A percentile compares a stretch with the other conserved stretches of the same genome.
Evolutionary conservation across 64 coral and sea anemone species (phyloP).

Genomic region (Pocillopora verrucosa): DNA sequence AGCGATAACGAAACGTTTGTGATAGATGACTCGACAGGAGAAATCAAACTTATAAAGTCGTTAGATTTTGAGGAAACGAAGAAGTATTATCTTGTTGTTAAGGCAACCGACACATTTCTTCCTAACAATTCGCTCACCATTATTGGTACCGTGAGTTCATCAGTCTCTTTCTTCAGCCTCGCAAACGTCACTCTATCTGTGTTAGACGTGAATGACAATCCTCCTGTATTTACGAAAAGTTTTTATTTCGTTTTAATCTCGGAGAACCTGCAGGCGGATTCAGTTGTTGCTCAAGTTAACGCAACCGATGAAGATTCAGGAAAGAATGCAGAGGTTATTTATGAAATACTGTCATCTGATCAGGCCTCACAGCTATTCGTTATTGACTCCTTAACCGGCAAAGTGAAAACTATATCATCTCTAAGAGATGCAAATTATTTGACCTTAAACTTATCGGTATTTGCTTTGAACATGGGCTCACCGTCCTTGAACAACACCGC

Average conservation of each 20-base stretch:
- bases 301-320: slow-evolving; percentile 59
- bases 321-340: slow-evolving; percentile 30
- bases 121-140: background rate
- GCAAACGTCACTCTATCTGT: slow-evolving; percentile 40
- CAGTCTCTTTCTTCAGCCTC: slow-evolving; percentile 39
- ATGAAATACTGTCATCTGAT: background rate
- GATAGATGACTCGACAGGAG: slow-evolving; percentile 45
- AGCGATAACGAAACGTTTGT: slow-evolving; percentile 35
- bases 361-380: slow-evolving; percentile 14
- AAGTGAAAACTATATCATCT: slow-evolving; percentile 37
- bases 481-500: slow-evolving; percentile 33
- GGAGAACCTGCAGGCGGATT: slow-evolving; percentile 38
- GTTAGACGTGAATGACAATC: slow-evolving; percentile 58
- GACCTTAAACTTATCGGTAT: slow-evolving; percentile 20
- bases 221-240: slow-evolving; percentile 22
- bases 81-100: slow-evolving; percentile 39
- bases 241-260: slow-evolving; percentile 33
- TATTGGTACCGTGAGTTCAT: background rate
- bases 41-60: slow-evolving; percentile 26
- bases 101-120: slow-evolving; percentile 50
- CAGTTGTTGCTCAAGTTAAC: slow-evolving; percentile 24
- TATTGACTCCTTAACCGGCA: slow-evolving; percentile 28
- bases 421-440: slow-evolving; percentile 66
- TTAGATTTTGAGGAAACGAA: slow-evolving; percentile 50
- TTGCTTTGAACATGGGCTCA: slow-evolving; percentile 29